Evolutionary conservation across 2,888 invertebrate species (phyloP).

Genomic region (Lamproptera curius): DNA sequence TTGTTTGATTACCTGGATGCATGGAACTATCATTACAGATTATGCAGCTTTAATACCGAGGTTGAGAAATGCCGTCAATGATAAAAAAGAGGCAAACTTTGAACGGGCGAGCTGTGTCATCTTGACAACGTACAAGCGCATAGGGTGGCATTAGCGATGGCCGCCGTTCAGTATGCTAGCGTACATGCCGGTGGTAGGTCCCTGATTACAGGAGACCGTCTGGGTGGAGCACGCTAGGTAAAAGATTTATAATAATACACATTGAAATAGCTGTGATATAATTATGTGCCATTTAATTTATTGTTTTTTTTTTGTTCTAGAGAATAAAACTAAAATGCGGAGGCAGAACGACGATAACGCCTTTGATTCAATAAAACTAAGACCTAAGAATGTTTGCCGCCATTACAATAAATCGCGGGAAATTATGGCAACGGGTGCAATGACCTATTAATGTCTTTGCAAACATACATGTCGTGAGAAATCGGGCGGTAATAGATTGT

Average conservation of each 20-base stretch:
- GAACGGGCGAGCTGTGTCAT: too few species aligned
- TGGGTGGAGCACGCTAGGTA: background rate
- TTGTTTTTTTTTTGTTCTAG: background rate
- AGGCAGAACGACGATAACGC: too few species aligned
- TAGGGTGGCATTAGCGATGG: too few species aligned
- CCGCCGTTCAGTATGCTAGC: too few species aligned
- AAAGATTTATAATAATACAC: slow-evolving; percentile 3
- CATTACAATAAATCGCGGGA: slow-evolving; percentile 11
- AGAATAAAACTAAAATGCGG: background rate
- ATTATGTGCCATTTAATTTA: background rate
- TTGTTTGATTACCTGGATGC: too few species aligned
- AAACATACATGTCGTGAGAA: slow-evolving; percentile 7
- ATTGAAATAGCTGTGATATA: background rate
- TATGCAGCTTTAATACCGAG: too few species aligned
- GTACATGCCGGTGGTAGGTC: too few species aligned
- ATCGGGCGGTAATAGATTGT: slow-evolving; percentile 13
- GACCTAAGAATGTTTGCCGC: slow-evolving; percentile 1
- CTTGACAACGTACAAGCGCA: too few species aligned
- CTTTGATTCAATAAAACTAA: slow-evolving; percentile 5
- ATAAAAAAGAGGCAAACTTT: too few species aligned
- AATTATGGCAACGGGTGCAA: slow-evolving; percentile 4
- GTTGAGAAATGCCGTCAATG: too few species aligned
- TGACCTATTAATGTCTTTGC: slow-evolving; percentile 15
- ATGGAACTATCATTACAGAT: too few species aligned
- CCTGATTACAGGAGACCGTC: too few species aligned